Percentiles rank a stretch among this genome's conserved stretches.
phyloP scores from a whole-genome alignment of 2,888 invertebrate species.

The Auanema sp. region DNA sequence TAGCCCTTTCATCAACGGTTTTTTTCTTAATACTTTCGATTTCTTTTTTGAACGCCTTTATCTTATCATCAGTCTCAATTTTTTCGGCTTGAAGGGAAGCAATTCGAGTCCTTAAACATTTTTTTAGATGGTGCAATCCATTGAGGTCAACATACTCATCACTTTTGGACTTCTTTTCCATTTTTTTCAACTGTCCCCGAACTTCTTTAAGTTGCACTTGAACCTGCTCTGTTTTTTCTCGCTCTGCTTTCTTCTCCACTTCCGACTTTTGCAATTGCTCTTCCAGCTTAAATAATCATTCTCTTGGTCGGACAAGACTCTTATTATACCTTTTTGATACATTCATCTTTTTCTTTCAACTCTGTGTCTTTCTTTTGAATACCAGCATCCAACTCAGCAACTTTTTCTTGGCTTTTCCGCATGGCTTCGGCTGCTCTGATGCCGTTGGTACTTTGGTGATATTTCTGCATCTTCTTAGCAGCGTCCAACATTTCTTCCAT shows the following conservation, averaged over 20 bases:
- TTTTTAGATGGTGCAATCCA: not conserved
- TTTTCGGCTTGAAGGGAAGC: constrained; percentile 24
- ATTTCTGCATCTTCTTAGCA: constrained; percentile 10
- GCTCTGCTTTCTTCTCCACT: constrained; percentile 14
- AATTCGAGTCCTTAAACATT: constrained; percentile 25
- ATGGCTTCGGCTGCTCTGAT: constrained; percentile 5
- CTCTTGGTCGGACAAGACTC: not conserved
- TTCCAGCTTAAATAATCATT: constrained; percentile 12
- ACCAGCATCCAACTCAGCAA: constrained; percentile 21
- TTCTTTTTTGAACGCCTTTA: constrained; percentile 35
- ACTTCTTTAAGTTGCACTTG: constrained; percentile 34
- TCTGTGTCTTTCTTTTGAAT: constrained; percentile 19
- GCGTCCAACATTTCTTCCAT: constrained; percentile 6
- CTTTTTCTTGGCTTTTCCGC: constrained; percentile 12
- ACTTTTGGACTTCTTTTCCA: constrained; percentile 38
- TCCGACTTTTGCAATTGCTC: constrained; percentile 11
- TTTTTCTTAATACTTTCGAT: constrained; percentile 45
- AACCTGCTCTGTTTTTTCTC: constrained; percentile 20
- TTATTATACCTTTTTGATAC: constrained; percentile 19
- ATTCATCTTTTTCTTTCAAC: constrained; percentile 16
- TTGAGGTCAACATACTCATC: constrained; percentile 29
- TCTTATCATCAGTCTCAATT: constrained; percentile 41
- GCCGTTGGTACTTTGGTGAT: not conserved
- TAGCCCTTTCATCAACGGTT: constrained; percentile 36
- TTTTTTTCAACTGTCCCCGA: constrained; percentile 34